Percentiles rank a stretch among this genome's conserved stretches.
Evolutionary conservation across 2,113 vertebrate genomes (phyloP).

Genomic region (Neolamprologus variostigma): DNA sequence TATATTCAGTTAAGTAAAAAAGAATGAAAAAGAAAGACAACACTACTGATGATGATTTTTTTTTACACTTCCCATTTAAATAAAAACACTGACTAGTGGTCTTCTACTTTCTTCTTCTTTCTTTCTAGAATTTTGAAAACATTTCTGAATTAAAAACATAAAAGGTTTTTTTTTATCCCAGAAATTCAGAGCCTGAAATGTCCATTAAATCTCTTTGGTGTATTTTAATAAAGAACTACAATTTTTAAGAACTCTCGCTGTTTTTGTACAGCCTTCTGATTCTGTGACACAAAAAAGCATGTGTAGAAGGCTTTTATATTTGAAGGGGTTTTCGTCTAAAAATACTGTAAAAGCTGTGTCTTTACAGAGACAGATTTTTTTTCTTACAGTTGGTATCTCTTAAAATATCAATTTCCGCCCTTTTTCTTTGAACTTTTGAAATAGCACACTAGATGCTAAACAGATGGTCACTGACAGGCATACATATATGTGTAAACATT

Average conservation of each 20-base stretch:
- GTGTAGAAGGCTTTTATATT: not conserved
- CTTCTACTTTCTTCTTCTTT: not conserved
- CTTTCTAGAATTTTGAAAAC: not conserved
- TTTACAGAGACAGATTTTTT: not conserved
- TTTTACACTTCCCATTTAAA: not conserved
- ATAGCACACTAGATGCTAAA: not conserved
- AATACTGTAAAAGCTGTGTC: not conserved
- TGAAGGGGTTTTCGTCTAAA: not conserved
- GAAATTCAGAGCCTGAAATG: not conserved
- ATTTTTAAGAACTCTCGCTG: not conserved
- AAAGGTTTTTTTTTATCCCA: not conserved
- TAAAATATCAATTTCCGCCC: not conserved
- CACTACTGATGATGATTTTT: not conserved
- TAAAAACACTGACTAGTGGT: not conserved
- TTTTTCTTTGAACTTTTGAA: not conserved
- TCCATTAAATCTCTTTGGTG: not conserved
- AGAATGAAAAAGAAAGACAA: not conserved
- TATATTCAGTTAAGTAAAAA: not conserved
- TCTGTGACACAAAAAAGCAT: not conserved
- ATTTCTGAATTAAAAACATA: not conserved
- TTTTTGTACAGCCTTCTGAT: not conserved
- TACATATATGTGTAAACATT: not conserved
- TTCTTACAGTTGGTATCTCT: not conserved
- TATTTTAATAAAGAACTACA: not conserved
- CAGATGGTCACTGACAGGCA: not conserved